Evolutionary conservation across 2,797 vertebrate species (phyloP).

Genomic region (Brachyalestes nurse): DNA sequence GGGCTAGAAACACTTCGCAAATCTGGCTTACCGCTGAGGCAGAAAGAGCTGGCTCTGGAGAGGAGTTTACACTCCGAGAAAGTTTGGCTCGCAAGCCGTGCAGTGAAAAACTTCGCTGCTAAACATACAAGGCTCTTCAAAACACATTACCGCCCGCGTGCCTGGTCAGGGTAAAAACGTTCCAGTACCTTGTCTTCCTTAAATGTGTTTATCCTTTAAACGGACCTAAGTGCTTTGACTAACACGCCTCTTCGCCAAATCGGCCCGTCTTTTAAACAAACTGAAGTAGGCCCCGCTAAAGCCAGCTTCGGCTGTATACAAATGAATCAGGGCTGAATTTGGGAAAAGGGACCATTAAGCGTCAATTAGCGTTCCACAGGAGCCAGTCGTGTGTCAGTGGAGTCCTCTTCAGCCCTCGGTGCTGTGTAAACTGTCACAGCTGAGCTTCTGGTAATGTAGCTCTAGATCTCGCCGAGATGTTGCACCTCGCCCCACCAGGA

Average conservation of each 20-base stretch:
- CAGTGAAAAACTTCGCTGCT: slow-evolving; percentile 52
- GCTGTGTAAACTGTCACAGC: slow-evolving; percentile 61
- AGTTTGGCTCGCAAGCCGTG: slow-evolving; percentile 63
- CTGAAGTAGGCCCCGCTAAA: background rate
- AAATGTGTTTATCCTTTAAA: slow-evolving; percentile 5
- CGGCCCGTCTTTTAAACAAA: slow-evolving; percentile 13
- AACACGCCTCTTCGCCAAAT: background rate
- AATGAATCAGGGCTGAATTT: slow-evolving; percentile 5
- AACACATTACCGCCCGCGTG: slow-evolving; percentile 14
- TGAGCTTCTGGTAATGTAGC: slow-evolving; percentile 69
- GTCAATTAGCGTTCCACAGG: background rate
- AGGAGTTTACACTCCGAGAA: slow-evolving; percentile 69
- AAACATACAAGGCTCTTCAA: slow-evolving; percentile 34
- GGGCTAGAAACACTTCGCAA: slow-evolving; percentile 73
- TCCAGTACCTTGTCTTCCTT: background rate
- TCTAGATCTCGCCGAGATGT: slow-evolving; percentile 75
- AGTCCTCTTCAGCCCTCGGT: slow-evolving; percentile 55
- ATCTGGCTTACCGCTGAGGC: slow-evolving; percentile 82
- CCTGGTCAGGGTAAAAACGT: slow-evolving; percentile 4
- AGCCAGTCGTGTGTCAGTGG: background rate
- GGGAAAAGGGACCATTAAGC: slow-evolving; percentile 9
- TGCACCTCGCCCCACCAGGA: slow-evolving; percentile 60
- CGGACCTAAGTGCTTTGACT: background rate
- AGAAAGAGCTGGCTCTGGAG: slow-evolving; percentile 73
- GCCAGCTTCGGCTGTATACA: background rate